Conservation (phyloP, 2,113 vertebrate genomes). For the Alectura lathami region DNA sequence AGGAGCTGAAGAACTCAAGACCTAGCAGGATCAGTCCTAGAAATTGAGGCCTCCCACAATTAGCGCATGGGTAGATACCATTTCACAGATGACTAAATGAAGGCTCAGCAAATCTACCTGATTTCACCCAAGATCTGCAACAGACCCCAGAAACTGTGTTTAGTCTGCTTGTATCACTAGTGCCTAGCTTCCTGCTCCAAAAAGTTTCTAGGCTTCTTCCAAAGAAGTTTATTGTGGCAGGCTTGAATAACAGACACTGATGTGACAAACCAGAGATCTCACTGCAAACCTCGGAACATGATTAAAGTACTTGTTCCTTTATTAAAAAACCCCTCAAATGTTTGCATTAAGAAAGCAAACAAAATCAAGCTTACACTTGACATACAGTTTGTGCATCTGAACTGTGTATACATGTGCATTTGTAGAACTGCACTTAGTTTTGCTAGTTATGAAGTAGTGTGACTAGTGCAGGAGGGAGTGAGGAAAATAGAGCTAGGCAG, state of each 20-base stretch:
- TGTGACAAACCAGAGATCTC: neutral
- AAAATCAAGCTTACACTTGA: neutral
- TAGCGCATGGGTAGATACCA: neutral
- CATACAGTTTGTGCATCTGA: neutral
- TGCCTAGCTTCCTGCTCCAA: neutral
- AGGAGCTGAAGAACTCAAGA: neutral
- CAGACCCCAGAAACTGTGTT: neutral
- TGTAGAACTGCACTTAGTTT: neutral
- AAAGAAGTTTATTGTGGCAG: neutral
- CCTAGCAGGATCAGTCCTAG: neutral
- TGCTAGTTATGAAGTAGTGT: neutral
- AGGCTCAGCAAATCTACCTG: neutral
- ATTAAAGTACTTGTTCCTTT: neutral
- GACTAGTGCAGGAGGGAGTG: neutral
- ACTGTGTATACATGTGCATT: neutral
- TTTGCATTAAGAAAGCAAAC: neutral
- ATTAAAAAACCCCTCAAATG: neutral
- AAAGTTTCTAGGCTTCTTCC: neutral
- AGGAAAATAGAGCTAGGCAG: neutral
- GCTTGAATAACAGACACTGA: neutral
- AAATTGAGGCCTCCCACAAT: neutral
- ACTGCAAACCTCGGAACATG: neutral
- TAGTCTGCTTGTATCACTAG: neutral
- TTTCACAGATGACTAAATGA: neutral
- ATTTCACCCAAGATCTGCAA: neutral